Conservation (phyloP, 2,797 vertebrate genomes). For the Acanthurus lineatus region DNA sequence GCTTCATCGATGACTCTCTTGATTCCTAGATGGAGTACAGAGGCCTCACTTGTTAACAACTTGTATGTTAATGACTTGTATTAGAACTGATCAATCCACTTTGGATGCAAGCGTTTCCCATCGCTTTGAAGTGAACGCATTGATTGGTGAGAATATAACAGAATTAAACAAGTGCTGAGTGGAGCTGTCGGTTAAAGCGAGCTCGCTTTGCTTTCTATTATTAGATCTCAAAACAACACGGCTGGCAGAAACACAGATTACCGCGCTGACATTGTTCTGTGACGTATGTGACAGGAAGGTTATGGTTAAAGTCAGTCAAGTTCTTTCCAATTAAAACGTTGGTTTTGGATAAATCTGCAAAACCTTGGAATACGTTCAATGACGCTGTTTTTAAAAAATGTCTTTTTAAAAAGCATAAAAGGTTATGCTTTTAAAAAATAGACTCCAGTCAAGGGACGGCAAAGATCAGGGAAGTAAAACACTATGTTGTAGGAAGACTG, state of each 20-base stretch:
- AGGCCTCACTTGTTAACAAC: slow-evolving; percentile 86
- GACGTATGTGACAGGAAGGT: neutral
- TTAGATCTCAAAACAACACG: slow-evolving; percentile 36
- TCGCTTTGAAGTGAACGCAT: slow-evolving; percentile 84
- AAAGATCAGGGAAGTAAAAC: too few species aligned
- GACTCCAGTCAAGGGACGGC: too few species aligned
- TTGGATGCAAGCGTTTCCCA: slow-evolving; percentile 79
- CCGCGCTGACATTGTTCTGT: slow-evolving; percentile 14
- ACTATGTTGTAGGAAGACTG: too few species aligned
- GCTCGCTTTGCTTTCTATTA: slow-evolving; percentile 48
- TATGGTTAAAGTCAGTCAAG: neutral
- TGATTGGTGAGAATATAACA: slow-evolving; percentile 82
- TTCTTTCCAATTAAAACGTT: neutral
- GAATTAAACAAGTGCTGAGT: slow-evolving; percentile 78
- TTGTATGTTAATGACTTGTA: slow-evolving; percentile 87
- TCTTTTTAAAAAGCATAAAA: neutral
- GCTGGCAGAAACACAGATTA: slow-evolving; percentile 28
- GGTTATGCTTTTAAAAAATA: neutral
- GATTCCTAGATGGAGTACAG: slow-evolving; percentile 84
- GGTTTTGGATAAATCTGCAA: neutral
- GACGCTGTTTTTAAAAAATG: neutral
- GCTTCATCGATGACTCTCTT: slow-evolving; percentile 81
- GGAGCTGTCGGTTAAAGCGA: slow-evolving; percentile 44
- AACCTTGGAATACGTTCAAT: neutral
- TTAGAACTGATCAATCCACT: slow-evolving; percentile 86